Evolutionary conservation across 2,888 invertebrate species (phyloP).

Genomic region (Pammene aurita): DNA sequence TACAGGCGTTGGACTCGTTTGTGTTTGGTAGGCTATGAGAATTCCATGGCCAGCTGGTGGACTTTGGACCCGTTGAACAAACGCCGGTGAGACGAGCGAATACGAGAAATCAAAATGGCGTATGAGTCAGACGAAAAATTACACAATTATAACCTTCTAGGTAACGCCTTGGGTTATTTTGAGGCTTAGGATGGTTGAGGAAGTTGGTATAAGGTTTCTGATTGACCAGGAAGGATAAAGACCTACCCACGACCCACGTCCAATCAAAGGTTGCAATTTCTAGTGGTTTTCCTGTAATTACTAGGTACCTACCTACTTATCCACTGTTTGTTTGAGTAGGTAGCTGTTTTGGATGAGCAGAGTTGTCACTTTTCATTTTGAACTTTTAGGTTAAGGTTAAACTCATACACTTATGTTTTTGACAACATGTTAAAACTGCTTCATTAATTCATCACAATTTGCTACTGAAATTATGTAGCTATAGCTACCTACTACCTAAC

Average conservation of each 20-base stretch:
- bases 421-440: neutral
- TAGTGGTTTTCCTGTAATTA: constrained; percentile 12
- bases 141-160: constrained; percentile 32
- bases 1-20: neutral
- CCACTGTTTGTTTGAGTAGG: neutral
- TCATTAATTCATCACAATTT: neutral
- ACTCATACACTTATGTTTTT: neutral
- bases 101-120: constrained; percentile 28
- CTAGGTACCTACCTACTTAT: constrained; percentile 1
- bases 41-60: constrained; percentile 39
- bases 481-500: neutral
- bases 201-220: constrained; percentile 12
- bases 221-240: neutral
- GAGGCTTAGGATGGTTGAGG: constrained; percentile 11
- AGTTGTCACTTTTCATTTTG: neutral
- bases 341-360: neutral
- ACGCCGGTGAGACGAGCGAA: constrained; percentile 32
- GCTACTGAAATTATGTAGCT: too few species aligned
- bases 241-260: too few species aligned
- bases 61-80: constrained; percentile 43
- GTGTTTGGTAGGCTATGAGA: neutral
- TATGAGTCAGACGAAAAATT: constrained; percentile 36
- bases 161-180: constrained; percentile 13
- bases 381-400: constrained; percentile 11
- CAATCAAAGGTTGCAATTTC: neutral